Evolutionary conservation across 2,888 invertebrate genomes (phyloP), one percentile per base, ranked within the genome.

Genomic region (Andrena marginata): DNA sequence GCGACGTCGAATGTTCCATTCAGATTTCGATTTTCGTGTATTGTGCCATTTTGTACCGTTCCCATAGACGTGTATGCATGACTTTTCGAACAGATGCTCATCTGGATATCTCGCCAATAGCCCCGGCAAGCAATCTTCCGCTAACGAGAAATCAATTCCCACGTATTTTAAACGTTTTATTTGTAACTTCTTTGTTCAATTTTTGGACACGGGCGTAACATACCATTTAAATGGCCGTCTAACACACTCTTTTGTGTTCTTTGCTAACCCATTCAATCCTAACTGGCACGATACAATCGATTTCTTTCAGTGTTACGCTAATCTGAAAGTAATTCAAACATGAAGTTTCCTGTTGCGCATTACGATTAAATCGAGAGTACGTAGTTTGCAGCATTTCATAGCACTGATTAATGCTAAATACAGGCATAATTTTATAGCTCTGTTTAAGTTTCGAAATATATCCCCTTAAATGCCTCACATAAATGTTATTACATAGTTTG

Each of bases 211-310:
- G 16, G 42, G 20, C 51, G 29, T 54, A 70, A 56, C 64, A 71
- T 67, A 54, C 31, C n/a, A 26, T 85, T 86, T 86, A 86, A 85
- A 83, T 80, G 80, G 76, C 77, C 49, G 69, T 70, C 60, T 51
- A 51, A 51, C n/a, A 63, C 29, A 51, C n/a, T 70, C 67, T 82
- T 82, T 85, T 80, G 48, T 85, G 82, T 75, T 65, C 59, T 83
- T 74, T 79, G 35, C 31, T 71, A 56, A n/a, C 35, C 29, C 42
- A 29, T 63, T 42, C 31, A 35, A 0, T 63, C 23, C 33, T 33
- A n/a, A 63, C 26, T 29, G 26, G 33, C 59, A 31, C 20, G 6
- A 48, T 49, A 23, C 33, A n/a, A 42, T 63, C 10, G 31, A 20
- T 65, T 67, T 56, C n/a, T 49, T 33, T 48, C n/a, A 3, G 64